Base-by-base conservation (phyloP, 2,888 invertebrate genomes). In the Isotomurus palustris region DNA sequence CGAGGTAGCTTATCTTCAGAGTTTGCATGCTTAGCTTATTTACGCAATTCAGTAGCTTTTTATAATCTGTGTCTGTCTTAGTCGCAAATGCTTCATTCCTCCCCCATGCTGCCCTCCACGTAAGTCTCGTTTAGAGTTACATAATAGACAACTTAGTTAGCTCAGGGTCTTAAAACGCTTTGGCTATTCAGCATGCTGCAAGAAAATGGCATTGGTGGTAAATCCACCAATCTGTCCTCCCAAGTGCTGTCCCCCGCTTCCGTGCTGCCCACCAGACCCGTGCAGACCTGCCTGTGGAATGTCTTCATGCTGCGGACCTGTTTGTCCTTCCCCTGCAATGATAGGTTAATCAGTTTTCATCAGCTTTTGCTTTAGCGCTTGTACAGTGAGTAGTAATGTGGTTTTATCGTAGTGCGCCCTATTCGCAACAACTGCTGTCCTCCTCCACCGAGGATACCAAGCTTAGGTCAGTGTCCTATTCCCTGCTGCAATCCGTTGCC, bases 171-270 rank as follows among this genome's bases (percentile, higher is more conserved):
- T n/a, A n/a, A n/a, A 64, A 58, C 10, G 56, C n/a, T n/a, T n/a
- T n/a, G n/a, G n/a, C n/a, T n/a, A n/a, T n/a, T n/a, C n/a, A n/a
- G n/a, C 66, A 10, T 68, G 68, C 25, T 68, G 68, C 62, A 66
- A 63, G 53, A 65, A 66, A 50, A 64, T 66, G 64, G 61, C 64
- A 5, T 45, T 68, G 21, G 68, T 68, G 2, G 68, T 68, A 0
- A 62, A 60, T 2, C 65, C 68, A 19, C 68, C 68, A 2, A 63
- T 66, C n/a, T 68, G 68, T 35, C 68, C 68, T 14, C 64, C 68
- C 1, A 67, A 61, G 52, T 64, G 64, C 48, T 64, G 64, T 24
- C 64, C 64, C 38, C 64, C 64, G 17, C 47, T 53, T 14, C 58
- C 58, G 36, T 61, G 59, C 45, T 56, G 58, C 35, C 58, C 58